Base-by-base conservation (phyloP, 2,797 vertebrate species). In the Sebastolobus altivelis region DNA sequence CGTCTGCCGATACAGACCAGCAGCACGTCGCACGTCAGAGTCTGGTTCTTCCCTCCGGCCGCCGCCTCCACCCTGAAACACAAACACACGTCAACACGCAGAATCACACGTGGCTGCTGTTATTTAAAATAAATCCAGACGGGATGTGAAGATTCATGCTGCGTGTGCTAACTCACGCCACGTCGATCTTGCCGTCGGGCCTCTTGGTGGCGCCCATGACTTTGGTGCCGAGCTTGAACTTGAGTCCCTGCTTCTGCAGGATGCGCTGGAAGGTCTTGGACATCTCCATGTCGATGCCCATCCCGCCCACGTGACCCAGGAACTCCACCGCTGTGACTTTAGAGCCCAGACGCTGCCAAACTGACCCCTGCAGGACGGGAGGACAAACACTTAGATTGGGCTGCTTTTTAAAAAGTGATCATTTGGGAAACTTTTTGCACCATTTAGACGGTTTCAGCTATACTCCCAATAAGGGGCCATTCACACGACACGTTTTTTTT, bases 201-300 rank as follows among this genome's bases (percentile, higher is more conserved):
- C 96, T 97, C 93, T 91, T 97, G 82, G 95, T 96, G 85, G 98
- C 98, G 27, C 97, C 97, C 89, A 98, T 95, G 80, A 99, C 99
- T 93, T 99, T 99, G 82, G 98, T 99, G 91, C 97, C 89, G 38
- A 99, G 96, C 87, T 99, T 99, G 93, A 99, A 98, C 85, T 99
- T 99, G 80, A 99, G 87, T 31, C 98, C 99, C 85, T 99, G 99
- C 89, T 99, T 99, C 94, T 99, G 98, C 80, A 99, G 96, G 85
- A 99, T 97, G 55, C 98, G 97, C 22, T 99, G 98, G 93, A 99
- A 99, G 93, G 96, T 99, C 93, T 99, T 99, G 63, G 98, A 97
- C 79, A 99, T 97, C 93, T 99, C 99, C 98, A 99, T 99, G 92
- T 99, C 99, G 62, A 99, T 99, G 90, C 99, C 98, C 95, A 99